phyloP scores from a whole-genome alignment of 1,140 invertebrate genomes.

The Drosophila auraria region DNA sequence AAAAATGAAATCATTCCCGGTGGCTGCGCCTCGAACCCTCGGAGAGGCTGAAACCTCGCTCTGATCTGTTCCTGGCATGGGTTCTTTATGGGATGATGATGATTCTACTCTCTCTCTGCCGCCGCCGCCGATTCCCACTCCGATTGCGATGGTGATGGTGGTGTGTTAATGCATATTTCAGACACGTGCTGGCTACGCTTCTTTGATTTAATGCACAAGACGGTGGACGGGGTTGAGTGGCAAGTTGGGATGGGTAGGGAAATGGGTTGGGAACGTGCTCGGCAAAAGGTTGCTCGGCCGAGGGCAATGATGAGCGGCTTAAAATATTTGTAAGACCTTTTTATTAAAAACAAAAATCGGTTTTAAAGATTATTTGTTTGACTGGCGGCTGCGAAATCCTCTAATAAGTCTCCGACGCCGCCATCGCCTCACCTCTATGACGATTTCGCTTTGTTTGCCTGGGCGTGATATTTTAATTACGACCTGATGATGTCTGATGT shows the following conservation, averaged over 20 bases:
- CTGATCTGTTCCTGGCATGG: constrained; percentile 45
- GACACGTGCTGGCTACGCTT: constrained; percentile 79
- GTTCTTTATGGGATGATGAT: constrained; percentile 33
- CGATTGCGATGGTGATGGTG: constrained; percentile 39
- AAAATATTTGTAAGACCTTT: constrained; percentile 78
- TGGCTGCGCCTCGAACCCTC: constrained; percentile 19
- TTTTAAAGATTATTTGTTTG: constrained; percentile 75
- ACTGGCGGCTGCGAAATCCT: constrained; percentile 31
- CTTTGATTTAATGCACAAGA: constrained; percentile 71
- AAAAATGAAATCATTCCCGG: constrained; percentile 73
- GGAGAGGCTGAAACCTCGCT: neutral
- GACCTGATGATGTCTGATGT: constrained; percentile 53
- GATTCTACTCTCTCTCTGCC: neutral
- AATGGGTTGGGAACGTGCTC: neutral
- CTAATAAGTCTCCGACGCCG: neutral
- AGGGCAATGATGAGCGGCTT: constrained; percentile 79
- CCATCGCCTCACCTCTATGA: neutral
- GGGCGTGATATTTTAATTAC: constrained; percentile 83
- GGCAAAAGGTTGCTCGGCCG: constrained; percentile 13
- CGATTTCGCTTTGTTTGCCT: constrained; percentile 59
- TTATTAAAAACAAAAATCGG: constrained; percentile 68
- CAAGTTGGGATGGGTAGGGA: constrained; percentile 3
- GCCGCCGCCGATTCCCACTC: constrained; percentile 14
- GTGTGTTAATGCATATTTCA: constrained; percentile 83
- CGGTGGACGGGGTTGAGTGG: constrained; percentile 19